Base-by-base conservation (phyloP, 2,888 invertebrate genomes). In the Nomada hirtipes region DNA sequence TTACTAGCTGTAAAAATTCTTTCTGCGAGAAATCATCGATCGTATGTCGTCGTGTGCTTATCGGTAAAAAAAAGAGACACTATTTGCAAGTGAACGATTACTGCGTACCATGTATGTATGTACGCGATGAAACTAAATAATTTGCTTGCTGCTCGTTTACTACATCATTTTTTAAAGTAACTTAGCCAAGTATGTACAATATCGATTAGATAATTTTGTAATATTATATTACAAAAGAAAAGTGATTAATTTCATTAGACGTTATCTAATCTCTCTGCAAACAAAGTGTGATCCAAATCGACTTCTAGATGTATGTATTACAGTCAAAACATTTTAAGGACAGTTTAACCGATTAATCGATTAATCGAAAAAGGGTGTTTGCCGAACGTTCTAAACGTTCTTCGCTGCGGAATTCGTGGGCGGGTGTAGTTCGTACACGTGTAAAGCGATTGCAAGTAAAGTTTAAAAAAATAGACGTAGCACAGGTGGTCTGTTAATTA, bases 31-130 rank as follows among this genome's bases (percentile, higher is more conserved):
- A 36, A 68, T 67, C 60, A 20, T 44, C 50, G 71, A 42, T 2
- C n/a, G 67, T 15, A 13, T 53, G 36, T 72, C 61, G 68, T 61
- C 53, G n/a, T 26, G 59, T 23, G 23, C 13, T 72, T 47, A 52
- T 71, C 71, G 29, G 10, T n/a, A 67, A 36, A 26, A 29, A 47
- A 64, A 42, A 67, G 29, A 29, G 7, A 29, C 29, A 29, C 29
- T 29, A 29, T 29, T 29, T 29, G 29, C 7, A 29, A 29, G 29
- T 29, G 29, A 29, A 29, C 29, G 7, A 36, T 36, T 36, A 36
- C 36, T 36, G 36, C 36, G 36, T 36, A 7, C 36, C 36, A 36
- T 36, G 36, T 7, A 36, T 36, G 36, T 36, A 36, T 4, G 7
- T 36, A 36, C 36, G 36, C 36, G 36, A 36, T 36, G 36, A 15